A percentile compares a stretch with the other conserved stretches of the same genome.
Conservation (phyloP, 2,888 invertebrate species). For the Gymnosoma rotundatum region DNA sequence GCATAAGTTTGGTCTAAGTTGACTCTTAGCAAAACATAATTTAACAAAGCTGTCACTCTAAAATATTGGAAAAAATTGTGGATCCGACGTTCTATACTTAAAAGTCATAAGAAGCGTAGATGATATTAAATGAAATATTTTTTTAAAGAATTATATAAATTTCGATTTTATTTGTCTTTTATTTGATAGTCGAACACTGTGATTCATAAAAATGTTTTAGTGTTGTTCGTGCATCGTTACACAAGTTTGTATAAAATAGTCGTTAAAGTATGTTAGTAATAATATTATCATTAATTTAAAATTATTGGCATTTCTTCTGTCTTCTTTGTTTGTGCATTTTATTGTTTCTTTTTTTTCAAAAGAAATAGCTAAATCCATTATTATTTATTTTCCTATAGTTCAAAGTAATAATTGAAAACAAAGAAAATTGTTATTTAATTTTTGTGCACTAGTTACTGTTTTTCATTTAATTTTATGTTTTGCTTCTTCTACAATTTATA, state of each 20-base stretch:
- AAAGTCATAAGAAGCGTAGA: no score
- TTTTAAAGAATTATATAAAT: no score
- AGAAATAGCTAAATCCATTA: neutral
- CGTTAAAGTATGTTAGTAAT: conserved; percentile 23
- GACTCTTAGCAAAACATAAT: no score
- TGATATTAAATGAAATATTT: no score
- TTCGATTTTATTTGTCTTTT: neutral
- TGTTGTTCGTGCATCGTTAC: neutral
- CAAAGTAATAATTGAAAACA: neutral
- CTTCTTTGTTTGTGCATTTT: neutral
- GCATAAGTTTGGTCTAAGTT: no score
- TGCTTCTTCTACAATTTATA: neutral
- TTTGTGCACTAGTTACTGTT: neutral
- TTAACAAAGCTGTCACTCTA: no score
- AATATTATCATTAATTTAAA: conserved; percentile 57
- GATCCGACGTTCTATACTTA: no score
- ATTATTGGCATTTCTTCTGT: conserved; percentile 11
- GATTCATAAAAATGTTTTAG: neutral
- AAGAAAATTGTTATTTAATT: neutral
- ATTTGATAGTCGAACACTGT: neutral
- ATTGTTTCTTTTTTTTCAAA: neutral
- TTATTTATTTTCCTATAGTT: neutral
- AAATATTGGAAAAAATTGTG: no score
- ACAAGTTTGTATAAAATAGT: neutral
- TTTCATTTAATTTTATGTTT: neutral